A percentile compares a stretch with the other conserved stretches of the same genome.
Evolutionary conservation across 2,797 vertebrate genomes (phyloP).

Genomic region (Spea hammondii): DNA sequence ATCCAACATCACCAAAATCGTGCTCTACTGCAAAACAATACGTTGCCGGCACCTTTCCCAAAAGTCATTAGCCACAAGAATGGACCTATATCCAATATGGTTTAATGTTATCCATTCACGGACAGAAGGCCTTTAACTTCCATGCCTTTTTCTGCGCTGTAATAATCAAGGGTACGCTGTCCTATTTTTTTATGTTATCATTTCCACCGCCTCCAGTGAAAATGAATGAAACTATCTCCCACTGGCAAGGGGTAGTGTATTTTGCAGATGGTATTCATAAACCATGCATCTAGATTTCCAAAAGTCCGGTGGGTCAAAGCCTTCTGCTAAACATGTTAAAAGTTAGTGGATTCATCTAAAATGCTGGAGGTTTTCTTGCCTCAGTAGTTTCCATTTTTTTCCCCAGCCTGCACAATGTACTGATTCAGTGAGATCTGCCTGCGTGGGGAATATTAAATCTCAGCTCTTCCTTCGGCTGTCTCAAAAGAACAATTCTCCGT

Average conservation of each 20-base stretch:
- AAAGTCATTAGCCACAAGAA: constrained; percentile 5
- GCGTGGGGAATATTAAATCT: constrained; percentile 50
- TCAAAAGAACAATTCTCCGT: constrained; percentile 52
- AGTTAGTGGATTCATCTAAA: constrained; percentile 44
- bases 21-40: not conserved
- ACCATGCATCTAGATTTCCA: constrained; percentile 42
- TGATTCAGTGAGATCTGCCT: constrained; percentile 46
- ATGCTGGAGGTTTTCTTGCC: constrained; percentile 40
- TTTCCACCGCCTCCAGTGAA: constrained; percentile 49
- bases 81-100: constrained; percentile 8
- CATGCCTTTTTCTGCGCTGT: constrained; percentile 20
- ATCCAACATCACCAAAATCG: constrained; percentile 1
- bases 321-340: constrained; percentile 47
- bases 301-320: constrained; percentile 43
- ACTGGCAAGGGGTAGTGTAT: constrained; percentile 38
- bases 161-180: constrained; percentile 19
- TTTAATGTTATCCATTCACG: constrained; percentile 9
- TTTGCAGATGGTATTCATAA: constrained; percentile 32
- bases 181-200: constrained; percentile 42
- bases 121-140: constrained; percentile 7
- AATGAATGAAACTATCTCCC: constrained; percentile 49
- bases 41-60: not conserved
- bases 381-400: constrained; percentile 40
- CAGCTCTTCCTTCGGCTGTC: constrained; percentile 47
- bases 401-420: constrained; percentile 42